phyloP scores from a whole-genome alignment of 2,797 vertebrate species.

The Amniataba percoides region DNA sequence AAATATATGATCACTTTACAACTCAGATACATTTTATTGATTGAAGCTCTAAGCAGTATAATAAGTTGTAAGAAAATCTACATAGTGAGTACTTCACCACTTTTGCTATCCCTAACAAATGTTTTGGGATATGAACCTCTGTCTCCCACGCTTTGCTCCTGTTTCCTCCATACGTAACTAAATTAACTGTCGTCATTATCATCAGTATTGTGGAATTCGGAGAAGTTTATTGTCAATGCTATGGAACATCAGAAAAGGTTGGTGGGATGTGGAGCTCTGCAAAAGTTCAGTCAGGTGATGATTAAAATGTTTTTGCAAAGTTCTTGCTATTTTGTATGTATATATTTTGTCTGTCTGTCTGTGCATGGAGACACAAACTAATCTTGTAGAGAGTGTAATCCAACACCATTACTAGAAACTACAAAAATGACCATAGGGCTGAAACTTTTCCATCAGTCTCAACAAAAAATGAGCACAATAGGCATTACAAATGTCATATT shows the following conservation, averaged over 20 bases:
- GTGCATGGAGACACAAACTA: background rate
- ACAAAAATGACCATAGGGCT: background rate
- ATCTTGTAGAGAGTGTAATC: background rate
- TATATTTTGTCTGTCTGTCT: background rate
- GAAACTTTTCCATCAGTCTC: slow-evolving; percentile 11
- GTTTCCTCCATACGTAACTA: background rate
- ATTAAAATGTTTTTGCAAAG: background rate
- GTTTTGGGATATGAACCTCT: too few relatives aligned
- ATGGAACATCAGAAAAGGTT: background rate
- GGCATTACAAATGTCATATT: slow-evolving; percentile 29
- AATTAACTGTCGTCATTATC: background rate
- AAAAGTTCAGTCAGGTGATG: background rate
- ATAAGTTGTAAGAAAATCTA: too few relatives aligned
- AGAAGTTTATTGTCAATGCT: background rate
- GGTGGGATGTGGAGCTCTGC: background rate
- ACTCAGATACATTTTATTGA: too few relatives aligned
- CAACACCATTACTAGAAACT: background rate
- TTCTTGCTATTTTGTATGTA: background rate
- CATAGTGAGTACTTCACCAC: too few relatives aligned
- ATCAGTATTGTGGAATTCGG: background rate
- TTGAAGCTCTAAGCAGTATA: too few relatives aligned
- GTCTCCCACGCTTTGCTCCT: too few relatives aligned
- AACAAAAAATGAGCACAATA: slow-evolving; percentile 22
- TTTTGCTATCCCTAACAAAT: too few relatives aligned
- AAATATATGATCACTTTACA: too few relatives aligned